Evolutionary conservation across 1,140 invertebrate genomes (phyloP).

Genomic region (Copidosoma floridanum): DNA sequence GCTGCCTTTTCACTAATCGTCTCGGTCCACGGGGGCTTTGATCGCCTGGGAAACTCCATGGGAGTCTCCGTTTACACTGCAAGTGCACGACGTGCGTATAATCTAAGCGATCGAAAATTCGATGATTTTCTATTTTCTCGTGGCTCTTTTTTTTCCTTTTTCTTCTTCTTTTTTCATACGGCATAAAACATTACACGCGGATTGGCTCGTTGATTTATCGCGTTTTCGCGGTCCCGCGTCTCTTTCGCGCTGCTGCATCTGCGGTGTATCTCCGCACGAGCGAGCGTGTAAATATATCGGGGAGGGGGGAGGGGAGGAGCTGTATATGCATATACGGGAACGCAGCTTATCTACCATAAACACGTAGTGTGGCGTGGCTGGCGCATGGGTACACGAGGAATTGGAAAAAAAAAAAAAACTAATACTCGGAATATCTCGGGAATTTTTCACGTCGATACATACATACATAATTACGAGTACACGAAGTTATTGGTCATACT

Average conservation of each 20-base stretch:
- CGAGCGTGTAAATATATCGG: background rate
- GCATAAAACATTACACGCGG: background rate
- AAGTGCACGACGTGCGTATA: too few relatives aligned
- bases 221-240: background rate
- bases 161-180: background rate
- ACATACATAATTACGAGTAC: too few relatives aligned
- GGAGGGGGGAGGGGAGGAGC: background rate
- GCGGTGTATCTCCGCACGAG: background rate
- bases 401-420: conserved; percentile 2
- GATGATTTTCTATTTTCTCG: background rate
- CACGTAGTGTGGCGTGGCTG: too few relatives aligned
- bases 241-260: too few relatives aligned
- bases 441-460: background rate
- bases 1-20: too few relatives aligned
- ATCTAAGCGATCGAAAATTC: conserved; percentile 16
- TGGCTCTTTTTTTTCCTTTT: background rate
- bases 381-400: too few relatives aligned
- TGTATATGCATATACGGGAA: background rate
- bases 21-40: too few relatives aligned
- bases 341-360: background rate
- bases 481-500: too few relatives aligned
- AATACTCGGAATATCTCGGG: background rate
- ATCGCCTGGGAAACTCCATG: conserved; percentile 3
- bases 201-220: conserved; percentile 12
- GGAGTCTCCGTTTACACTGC: too few relatives aligned